Percentiles rank a stretch among this genome's conserved stretches.
These are phyloP conservation scores for Neoaliturus tenellus DNA, from an alignment of 2,888 invertebrate genomes.

Conservation along the genomic window DNA sequence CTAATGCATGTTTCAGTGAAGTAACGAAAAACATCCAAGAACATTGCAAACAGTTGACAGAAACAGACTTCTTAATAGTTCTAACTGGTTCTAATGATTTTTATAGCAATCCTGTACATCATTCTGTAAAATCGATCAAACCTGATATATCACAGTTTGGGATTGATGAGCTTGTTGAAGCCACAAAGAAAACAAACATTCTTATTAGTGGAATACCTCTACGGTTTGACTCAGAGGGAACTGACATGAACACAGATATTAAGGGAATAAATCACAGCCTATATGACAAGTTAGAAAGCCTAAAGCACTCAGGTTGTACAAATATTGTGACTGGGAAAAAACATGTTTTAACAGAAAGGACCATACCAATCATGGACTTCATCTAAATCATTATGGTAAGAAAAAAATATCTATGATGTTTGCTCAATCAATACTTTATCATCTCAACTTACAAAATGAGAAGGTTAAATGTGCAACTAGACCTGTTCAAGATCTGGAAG, in stretches of 20 bases:
- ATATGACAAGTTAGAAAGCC: background rate
- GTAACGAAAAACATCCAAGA: background rate
- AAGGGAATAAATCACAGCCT: background rate
- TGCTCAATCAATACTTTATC: background rate
- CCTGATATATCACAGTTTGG: background rate
- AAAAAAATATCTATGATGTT: constrained; percentile 5
- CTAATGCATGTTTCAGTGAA: background rate
- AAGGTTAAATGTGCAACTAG: background rate
- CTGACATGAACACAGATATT: background rate
- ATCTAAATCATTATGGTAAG: background rate
- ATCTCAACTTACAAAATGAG: background rate
- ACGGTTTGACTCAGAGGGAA: background rate
- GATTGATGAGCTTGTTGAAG: background rate
- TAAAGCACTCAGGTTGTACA: background rate
- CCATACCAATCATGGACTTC: constrained; percentile 11
- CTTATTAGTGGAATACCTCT: constrained; percentile 13
- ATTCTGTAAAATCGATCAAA: background rate
- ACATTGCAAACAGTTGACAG: background rate
- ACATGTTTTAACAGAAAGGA: background rate
- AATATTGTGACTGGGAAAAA: constrained; percentile 15
- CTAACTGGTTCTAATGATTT: background rate
- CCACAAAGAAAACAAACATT: background rate
- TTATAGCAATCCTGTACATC: background rate
- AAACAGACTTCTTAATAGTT: constrained; percentile 4
- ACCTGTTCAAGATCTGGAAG: background rate